Conservation (phyloP, 2,888 invertebrate genomes). For the Fabriciana adippe region DNA sequence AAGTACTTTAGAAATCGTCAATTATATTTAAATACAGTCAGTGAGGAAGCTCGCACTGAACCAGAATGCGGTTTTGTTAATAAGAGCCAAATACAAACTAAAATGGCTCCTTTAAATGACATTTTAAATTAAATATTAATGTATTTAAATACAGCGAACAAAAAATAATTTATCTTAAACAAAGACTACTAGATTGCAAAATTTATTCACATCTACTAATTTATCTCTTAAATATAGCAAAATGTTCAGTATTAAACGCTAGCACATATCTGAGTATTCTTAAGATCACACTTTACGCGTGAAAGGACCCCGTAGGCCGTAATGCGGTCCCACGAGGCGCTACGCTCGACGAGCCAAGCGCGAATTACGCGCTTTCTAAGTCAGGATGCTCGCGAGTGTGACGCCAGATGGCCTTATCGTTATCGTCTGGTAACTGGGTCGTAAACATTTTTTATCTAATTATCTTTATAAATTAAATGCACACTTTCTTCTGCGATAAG, state of each 20-base stretch:
- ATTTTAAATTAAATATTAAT: too few species aligned
- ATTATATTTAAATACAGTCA: too few species aligned
- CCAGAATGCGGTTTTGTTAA: too few species aligned
- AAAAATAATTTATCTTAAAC: too few species aligned
- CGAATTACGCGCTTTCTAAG: slow-evolving; percentile 75
- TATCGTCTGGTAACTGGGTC: slow-evolving; percentile 32
- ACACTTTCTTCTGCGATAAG: slow-evolving; percentile 20
- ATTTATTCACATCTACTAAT: too few species aligned
- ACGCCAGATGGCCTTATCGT: slow-evolving; percentile 40
- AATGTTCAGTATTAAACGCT: background rate
- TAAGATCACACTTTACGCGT: slow-evolving; percentile 59
- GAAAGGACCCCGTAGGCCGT: slow-evolving; percentile 58
- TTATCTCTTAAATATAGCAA: background rate
- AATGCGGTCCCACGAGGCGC: slow-evolving; percentile 54
- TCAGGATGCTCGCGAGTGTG: slow-evolving; percentile 39
- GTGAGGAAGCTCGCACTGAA: too few species aligned
- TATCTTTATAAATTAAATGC: slow-evolving; percentile 13
- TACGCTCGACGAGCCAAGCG: slow-evolving; percentile 66
- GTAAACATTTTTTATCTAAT: slow-evolving; percentile 28
- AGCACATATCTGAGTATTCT: slow-evolving; percentile 25
- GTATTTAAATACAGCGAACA: too few species aligned
- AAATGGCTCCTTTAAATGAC: too few species aligned
- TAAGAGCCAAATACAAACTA: too few species aligned
- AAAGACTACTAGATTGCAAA: too few species aligned
- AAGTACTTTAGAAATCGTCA: too few species aligned